Evolutionary conservation across 2,797 vertebrate genomes (phyloP).

Genomic region (Oceanodroma leucorhoa): DNA sequence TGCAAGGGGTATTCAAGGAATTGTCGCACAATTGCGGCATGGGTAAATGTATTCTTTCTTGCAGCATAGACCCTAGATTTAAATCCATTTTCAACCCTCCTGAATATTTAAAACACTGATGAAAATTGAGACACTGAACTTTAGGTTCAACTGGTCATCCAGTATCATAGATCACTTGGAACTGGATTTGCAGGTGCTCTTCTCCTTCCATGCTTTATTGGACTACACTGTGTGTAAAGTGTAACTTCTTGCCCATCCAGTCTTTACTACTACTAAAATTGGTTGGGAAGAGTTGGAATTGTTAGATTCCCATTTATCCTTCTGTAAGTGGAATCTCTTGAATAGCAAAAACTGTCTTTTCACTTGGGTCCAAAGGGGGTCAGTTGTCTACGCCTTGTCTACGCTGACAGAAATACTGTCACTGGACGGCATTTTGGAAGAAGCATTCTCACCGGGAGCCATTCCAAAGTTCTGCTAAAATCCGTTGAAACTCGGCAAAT

Average conservation of each 20-base stretch:
- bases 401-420: neutral
- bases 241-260: neutral
- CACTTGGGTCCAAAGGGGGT: neutral
- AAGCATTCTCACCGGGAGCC: neutral
- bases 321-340: neutral
- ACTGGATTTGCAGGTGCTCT: neutral
- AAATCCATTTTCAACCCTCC: neutral
- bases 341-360: neutral
- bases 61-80: neutral
- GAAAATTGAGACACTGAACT: neutral
- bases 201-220: neutral
- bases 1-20: neutral
- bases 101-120: neutral
- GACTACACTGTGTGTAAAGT: neutral
- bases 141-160: neutral
- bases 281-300: neutral
- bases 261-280: neutral
- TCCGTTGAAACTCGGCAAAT: neutral
- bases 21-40: fast-evolving
- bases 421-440: neutral
- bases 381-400: neutral
- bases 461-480: neutral
- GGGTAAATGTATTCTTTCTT: neutral
- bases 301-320: neutral
- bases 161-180: neutral